Conservation (phyloP, 2,797 vertebrate species). For the Rhyacichthys aspro region DNA sequence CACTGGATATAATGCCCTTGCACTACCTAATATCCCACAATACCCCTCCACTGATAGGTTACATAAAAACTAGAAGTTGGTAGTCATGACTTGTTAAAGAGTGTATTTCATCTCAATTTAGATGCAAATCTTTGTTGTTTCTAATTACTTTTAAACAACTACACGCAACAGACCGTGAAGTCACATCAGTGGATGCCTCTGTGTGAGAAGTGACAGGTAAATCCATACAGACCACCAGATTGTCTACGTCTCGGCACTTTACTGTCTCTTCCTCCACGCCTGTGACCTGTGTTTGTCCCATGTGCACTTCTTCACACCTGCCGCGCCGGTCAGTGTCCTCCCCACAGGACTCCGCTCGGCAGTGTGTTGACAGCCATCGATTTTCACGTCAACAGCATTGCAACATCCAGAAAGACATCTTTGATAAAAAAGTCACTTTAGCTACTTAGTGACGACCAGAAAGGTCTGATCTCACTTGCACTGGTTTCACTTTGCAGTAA, state of each 20-base stretch:
- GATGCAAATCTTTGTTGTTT: neutral
- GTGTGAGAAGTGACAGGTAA: constrained; percentile 21
- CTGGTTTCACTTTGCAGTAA: no score
- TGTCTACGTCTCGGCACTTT: neutral
- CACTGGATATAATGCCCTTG: no score
- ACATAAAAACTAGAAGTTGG: no score
- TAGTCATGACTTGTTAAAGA: no score
- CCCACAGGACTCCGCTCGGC: constrained; percentile 33
- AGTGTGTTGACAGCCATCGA: constrained; percentile 71
- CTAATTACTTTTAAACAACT: constrained; percentile 7
- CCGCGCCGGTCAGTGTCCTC: constrained; percentile 30
- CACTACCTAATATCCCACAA: no score
- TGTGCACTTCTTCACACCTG: constrained; percentile 40
- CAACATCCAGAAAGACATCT: constrained; percentile 30
- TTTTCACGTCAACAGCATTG: constrained; percentile 70
- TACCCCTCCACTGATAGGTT: no score
- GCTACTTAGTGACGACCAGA: no score
- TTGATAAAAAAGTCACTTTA: neutral
- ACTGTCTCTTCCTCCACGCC: constrained; percentile 5
- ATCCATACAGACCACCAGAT: constrained; percentile 13
- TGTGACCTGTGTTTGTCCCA: constrained; percentile 19
- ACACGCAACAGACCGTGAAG: neutral
- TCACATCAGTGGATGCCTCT: constrained; percentile 13
- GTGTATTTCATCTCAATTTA: no score
- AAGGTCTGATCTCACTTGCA: no score